Base-by-base conservation (phyloP, 1,140 invertebrate species). In the Notospermus geniculatus region DNA sequence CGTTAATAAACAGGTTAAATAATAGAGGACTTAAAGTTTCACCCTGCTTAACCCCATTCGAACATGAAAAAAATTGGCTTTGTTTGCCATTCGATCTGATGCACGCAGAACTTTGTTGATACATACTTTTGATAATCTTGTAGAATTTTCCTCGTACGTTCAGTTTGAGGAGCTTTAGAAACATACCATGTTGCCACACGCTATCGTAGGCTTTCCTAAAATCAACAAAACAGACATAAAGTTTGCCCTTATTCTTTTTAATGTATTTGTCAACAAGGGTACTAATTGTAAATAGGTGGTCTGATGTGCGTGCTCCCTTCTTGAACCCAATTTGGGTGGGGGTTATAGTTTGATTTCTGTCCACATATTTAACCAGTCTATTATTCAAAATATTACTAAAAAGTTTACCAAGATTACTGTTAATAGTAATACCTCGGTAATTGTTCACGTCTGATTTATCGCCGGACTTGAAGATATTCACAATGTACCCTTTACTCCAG, bases 401-500 rank as follows among this genome's bases (percentile, higher is more conserved):
- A 23, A 50, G 25, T 50, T 50, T 50, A 27, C n/a, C 46, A 5
- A 50, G n/a, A n/a, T n/a, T 7, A 27, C 46, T 50, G n/a, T 50
- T 50, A 23, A 50, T 19, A n/a, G 46, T 61, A 19, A 61, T 55
- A 1, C n/a, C 27, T 13, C 52, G 23, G 29, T 61, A 61, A 30
- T 29, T 28, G n/a, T n/a, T 22, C 4, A 52, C 29, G n/a, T 56
- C 41, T 29, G 25, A 27, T 22, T 17, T 19, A 56, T 11, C 19
- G 2, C 59, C 59, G 15, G 53, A 54, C 17, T 61, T 61, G 4
- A 41, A 46, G 46, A 61, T 61, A 19, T 46, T 46, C 25, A 43
- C 22, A 45, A 61, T 61, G 28, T 54, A 41, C 25, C 59, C 59
- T 55, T 55, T 23, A 43, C 28, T 17, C 60, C 60, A 62, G 27